These are phyloP conservation scores for Drosophila pseudotakahashii DNA, from an alignment of 2,888 invertebrate species.

Conservation along the genomic window DNA sequence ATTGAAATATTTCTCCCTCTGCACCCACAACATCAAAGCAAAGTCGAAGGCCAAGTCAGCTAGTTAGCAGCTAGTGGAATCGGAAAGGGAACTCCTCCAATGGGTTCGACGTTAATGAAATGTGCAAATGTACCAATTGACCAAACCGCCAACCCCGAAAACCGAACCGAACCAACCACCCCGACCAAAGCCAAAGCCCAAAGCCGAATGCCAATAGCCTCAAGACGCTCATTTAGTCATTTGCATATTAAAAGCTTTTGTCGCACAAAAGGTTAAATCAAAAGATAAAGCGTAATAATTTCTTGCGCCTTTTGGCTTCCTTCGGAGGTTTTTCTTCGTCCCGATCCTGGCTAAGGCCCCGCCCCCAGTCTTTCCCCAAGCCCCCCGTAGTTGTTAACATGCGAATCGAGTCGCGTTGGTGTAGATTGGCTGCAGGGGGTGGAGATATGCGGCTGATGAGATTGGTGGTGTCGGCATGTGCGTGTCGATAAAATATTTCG, in stretches of 20 bases:
- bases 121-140: constrained; percentile 79
- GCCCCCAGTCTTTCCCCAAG: background rate
- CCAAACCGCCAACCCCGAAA: constrained; percentile 58
- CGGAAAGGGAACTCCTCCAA: constrained; percentile 22
- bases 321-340: constrained; percentile 29
- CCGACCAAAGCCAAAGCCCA: background rate
- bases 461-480: constrained; percentile 55
- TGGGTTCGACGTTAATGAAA: constrained; percentile 67
- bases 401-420: constrained; percentile 64
- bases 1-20: background rate
- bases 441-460: constrained; percentile 8
- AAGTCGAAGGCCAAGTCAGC: constrained; percentile 65
- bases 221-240: constrained; percentile 74
- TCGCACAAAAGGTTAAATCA: constrained; percentile 80
- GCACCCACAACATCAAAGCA: constrained; percentile 66
- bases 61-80: constrained; percentile 56
- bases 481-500: constrained; percentile 76
- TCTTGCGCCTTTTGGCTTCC: constrained; percentile 42
- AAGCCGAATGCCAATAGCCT: constrained; percentile 41
- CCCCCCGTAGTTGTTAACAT: constrained; percentile 67
- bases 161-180: background rate
- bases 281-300: constrained; percentile 73
- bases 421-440: constrained; percentile 32
- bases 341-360: too few species aligned
- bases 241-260: constrained; percentile 80